Evolutionary conservation across 2,113 vertebrate genomes (phyloP), one percentile per base, ranked within the genome.

Genomic region (Mystacornis crossleyi): DNA sequence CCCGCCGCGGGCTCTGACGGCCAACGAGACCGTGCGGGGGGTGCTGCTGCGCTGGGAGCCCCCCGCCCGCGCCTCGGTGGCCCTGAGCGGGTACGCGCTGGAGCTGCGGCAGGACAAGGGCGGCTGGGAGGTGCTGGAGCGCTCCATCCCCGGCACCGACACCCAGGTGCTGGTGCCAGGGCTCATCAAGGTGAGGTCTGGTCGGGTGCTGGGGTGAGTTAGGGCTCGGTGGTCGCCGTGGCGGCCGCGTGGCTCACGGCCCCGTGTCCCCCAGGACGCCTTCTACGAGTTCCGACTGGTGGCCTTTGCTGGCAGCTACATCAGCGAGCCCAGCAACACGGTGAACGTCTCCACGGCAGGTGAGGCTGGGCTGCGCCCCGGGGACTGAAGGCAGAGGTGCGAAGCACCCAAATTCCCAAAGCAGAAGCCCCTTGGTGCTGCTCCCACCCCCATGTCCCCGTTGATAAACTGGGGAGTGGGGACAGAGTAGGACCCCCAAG

Each of bases 231-330:
- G 86, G 66, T 6, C 8, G 0, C 74, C 1, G 12, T 40, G 84
- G 15, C 28, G 73, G 28, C 47, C 1, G 0, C 0, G 4, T 29
- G 75, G 66, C 7, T 88, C 7, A 80, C 0, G 40, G 33, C 23
- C 57, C 8, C 48, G 31, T 54, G 36, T 36, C 62, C 38, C 54
- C 15, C 93, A 99, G 99, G 99, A 99, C 85, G 98, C 98, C 53
- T 97, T 95, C 85, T 99, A 99, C 3, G 99, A 99, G 94, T 98
- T 99, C 82, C 98, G 99, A 57, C 98, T 99, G 33, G 97, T 99
- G 98, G 99, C 99, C 69, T 97, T 98, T 38, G 98, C 98, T 33
- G 98, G 98, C 51, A 98, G 97, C 96, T 95, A 98, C n/a, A 97
- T 99, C 97, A 99, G 99, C 34, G 98, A 98, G 17, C 99, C 99